These are phyloP conservation scores for Thalpophila matura DNA, from an alignment of 2,888 invertebrate genomes.

Conservation along the genomic window DNA sequence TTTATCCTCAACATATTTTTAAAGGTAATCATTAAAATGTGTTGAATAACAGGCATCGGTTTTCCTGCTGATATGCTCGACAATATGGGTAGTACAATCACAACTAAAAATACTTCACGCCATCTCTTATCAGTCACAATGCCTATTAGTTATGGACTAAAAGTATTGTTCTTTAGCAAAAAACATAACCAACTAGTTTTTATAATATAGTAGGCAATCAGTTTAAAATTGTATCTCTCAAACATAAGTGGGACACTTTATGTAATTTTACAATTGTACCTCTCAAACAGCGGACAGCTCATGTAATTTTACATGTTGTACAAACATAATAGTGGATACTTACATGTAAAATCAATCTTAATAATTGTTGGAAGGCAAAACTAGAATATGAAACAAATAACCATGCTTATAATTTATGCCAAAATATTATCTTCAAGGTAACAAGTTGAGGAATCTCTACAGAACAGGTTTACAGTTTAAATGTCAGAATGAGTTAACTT, in stretches of 20 bases:
- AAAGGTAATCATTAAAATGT: constrained; percentile 35
- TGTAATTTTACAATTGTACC: constrained; percentile 7
- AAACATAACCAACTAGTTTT: constrained; percentile 20
- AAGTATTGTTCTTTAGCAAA: constrained; percentile 37
- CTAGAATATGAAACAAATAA: neutral
- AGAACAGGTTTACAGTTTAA: constrained; percentile 28
- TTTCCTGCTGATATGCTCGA: constrained; percentile 49
- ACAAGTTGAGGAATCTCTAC: neutral
- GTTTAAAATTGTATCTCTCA: constrained; percentile 4
- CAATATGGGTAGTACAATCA: constrained; percentile 30
- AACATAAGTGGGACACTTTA: neutral
- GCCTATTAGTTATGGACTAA: constrained; percentile 12
- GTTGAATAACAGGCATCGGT: constrained; percentile 28
- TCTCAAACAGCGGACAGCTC: neutral
- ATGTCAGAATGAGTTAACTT: neutral
- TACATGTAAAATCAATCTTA: neutral
- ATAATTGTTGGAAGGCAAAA: neutral
- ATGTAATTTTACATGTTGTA: no score
- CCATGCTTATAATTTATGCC: neutral
- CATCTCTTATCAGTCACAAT: constrained; percentile 38
- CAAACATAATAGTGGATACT: neutral
- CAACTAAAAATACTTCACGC: constrained; percentile 46
- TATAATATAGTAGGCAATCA: neutral
- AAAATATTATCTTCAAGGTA: constrained; percentile 18
- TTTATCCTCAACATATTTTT: constrained; percentile 28